A percentile compares a stretch with the other conserved stretches of the same genome.
Evolutionary conservation across 1,140 invertebrate genomes (phyloP).

Genomic region (Geopemphigus sp.): DNA sequence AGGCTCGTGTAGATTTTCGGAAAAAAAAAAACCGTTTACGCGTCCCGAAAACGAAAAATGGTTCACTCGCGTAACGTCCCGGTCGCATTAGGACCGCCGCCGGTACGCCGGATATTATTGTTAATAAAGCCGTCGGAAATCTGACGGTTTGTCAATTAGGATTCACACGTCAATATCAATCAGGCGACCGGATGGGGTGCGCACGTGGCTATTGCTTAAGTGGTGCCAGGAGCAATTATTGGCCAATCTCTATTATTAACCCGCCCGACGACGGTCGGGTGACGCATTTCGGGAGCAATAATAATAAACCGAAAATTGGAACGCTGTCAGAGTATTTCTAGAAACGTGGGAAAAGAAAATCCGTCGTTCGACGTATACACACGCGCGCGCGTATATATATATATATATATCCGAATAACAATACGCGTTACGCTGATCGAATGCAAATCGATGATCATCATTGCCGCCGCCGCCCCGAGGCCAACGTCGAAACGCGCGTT

Average conservation of each 20-base stretch:
- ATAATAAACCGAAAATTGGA: conserved; percentile 4
- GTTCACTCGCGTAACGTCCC: not conserved
- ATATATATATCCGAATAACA: too few relatives aligned
- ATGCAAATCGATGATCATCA: too few relatives aligned
- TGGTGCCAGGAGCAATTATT: conserved; percentile 43
- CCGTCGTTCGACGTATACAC: not conserved
- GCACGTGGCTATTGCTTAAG: conserved; percentile 9
- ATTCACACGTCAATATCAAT: conserved; percentile 50
- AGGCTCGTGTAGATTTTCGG: too few relatives aligned
- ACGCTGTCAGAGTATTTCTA: conserved; percentile 17
- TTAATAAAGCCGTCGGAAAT: conserved; percentile 44
- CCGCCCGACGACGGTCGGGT: not conserved
- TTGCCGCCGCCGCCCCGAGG: too few relatives aligned
- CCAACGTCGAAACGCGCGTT: too few relatives aligned
- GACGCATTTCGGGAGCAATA: not conserved
- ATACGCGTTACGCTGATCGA: too few relatives aligned
- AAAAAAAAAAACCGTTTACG: conserved; percentile 13
- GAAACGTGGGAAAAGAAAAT: conserved; percentile 7
- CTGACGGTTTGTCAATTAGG: conserved; percentile 40
- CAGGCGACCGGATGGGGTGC: conserved; percentile 32
- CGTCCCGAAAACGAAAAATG: not conserved
- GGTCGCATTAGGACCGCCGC: conserved; percentile 39
- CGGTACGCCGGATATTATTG: conserved; percentile 37
- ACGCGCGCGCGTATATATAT: too few relatives aligned
- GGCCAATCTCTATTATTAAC: conserved; percentile 44